A percentile compares a stretch with the other conserved stretches of the same genome.
Conservation (phyloP, 2,888 invertebrate species). For the Andrena praecox region DNA sequence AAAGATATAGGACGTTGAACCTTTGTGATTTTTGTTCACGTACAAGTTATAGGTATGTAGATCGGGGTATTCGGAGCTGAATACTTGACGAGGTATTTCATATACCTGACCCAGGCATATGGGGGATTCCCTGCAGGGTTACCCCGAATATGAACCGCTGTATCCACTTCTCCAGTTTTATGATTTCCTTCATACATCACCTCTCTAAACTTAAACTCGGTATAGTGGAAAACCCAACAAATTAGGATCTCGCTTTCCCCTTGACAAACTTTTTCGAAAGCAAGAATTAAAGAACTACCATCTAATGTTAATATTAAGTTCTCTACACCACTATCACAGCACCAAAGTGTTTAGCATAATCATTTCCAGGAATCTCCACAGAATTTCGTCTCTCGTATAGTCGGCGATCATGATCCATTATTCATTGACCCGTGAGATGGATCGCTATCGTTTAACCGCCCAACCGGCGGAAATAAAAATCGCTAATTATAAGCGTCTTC, state of each 20-base stretch:
- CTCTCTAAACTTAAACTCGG: too few relatives aligned
- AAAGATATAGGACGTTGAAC: too few relatives aligned
- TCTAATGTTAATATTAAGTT: not conserved
- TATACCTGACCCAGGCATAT: too few relatives aligned
- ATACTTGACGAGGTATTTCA: too few relatives aligned
- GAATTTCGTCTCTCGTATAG: not conserved
- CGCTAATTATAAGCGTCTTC: slow-evolving; percentile 27
- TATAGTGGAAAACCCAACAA: not conserved
- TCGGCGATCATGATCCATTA: slow-evolving; percentile 28
- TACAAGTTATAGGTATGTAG: too few relatives aligned
- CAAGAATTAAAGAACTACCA: not conserved
- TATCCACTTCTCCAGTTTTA: too few relatives aligned
- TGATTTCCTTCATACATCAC: too few relatives aligned
- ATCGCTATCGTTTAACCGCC: slow-evolving; percentile 27
- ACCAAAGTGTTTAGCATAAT: slow-evolving; percentile 18
- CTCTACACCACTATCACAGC: not conserved
- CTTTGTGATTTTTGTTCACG: too few relatives aligned
- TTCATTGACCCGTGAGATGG: slow-evolving; percentile 37
- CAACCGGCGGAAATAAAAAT: slow-evolving; percentile 22
- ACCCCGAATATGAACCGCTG: too few relatives aligned
- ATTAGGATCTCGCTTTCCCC: not conserved
- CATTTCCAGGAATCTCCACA: slow-evolving; percentile 14
- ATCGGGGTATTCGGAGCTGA: too few relatives aligned
- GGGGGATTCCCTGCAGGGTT: too few relatives aligned
- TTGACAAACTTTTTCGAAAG: not conserved